phyloP scores from a whole-genome alignment of 1,140 invertebrate species.

The Protaetia brevitarsis region DNA sequence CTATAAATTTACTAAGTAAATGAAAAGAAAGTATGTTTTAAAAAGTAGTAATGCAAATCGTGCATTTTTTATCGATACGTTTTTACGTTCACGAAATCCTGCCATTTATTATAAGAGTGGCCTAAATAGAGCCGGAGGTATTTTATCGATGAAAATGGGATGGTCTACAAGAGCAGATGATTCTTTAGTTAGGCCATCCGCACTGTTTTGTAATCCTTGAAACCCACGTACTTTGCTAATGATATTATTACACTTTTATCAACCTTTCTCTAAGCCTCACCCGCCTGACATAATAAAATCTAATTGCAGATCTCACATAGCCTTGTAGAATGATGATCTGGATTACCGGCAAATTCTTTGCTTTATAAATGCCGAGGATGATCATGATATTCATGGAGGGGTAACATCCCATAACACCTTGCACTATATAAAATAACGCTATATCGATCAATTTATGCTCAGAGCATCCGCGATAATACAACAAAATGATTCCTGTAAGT shows the following conservation, averaged over 20 bases:
- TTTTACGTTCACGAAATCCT: background rate
- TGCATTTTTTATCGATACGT: background rate
- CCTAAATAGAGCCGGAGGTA: background rate
- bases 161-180: background rate
- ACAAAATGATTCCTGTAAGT: slow-evolving; percentile 20
- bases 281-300: slow-evolving; percentile 8
- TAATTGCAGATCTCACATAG: slow-evolving; percentile 13
- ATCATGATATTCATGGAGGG: slow-evolving; percentile 14
- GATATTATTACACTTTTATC: slow-evolving; percentile 1
- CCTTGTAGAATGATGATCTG: slow-evolving; percentile 22
- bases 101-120: background rate
- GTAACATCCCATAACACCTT: background rate
- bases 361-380: slow-evolving; percentile 9
- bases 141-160: background rate
- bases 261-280: slow-evolving; percentile 18
- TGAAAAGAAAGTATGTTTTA: too few relatives aligned
- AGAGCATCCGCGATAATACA: background rate
- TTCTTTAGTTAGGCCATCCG: background rate
- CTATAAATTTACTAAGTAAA: too few relatives aligned
- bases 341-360: slow-evolving; percentile 21
- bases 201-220: background rate
- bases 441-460: background rate
- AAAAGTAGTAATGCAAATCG: background rate
- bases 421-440: slow-evolving; percentile 19
- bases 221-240: background rate